These are phyloP conservation scores for Boleophthalmus pectinirostris DNA, from an alignment of 2,113 vertebrate genomes.

Conservation along the genomic window DNA sequence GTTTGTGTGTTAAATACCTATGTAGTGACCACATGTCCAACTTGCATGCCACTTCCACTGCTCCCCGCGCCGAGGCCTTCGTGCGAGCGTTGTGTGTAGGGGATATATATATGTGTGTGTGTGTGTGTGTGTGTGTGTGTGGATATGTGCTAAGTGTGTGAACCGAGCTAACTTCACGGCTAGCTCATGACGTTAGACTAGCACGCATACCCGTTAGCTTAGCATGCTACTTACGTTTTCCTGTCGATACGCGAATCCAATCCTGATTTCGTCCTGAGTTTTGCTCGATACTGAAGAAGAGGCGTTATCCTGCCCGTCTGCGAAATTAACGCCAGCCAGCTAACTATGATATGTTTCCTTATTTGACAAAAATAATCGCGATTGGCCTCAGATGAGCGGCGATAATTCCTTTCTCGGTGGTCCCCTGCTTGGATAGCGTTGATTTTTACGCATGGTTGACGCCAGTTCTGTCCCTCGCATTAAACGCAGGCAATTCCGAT, in stretches of 20 bases:
- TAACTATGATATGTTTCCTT: constrained; percentile 68
- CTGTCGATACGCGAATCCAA: constrained; percentile 63
- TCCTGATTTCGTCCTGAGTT: constrained; percentile 43
- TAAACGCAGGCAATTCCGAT: constrained; percentile 55
- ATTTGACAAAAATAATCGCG: constrained; percentile 71
- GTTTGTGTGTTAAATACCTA: constrained; percentile 47
- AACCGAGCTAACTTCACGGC: constrained; percentile 50
- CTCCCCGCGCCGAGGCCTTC: constrained; percentile 53
- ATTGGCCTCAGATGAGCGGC: constrained; percentile 77
- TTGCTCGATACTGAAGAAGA: constrained; percentile 46
- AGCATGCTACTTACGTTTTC: constrained; percentile 73
- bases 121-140: constrained; percentile 27
- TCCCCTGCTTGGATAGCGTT: constrained; percentile 79
- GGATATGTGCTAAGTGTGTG: constrained; percentile 42
- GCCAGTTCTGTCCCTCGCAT: constrained; percentile 63
- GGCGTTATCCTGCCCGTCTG: constrained; percentile 50
- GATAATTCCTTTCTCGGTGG: constrained; percentile 79
- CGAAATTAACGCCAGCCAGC: constrained; percentile 59
- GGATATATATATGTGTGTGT: constrained; percentile 40
- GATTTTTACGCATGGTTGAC: constrained; percentile 80
- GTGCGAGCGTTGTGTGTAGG: constrained; percentile 25
- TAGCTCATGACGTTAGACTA: constrained; percentile 59
- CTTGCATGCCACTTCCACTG: constrained; percentile 30
- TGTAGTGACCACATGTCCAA: constrained; percentile 54
- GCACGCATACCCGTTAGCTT: constrained; percentile 24